These are phyloP conservation scores for Antheraea yamamai DNA, from an alignment of 2,888 invertebrate genomes.

Conservation along the genomic window DNA sequence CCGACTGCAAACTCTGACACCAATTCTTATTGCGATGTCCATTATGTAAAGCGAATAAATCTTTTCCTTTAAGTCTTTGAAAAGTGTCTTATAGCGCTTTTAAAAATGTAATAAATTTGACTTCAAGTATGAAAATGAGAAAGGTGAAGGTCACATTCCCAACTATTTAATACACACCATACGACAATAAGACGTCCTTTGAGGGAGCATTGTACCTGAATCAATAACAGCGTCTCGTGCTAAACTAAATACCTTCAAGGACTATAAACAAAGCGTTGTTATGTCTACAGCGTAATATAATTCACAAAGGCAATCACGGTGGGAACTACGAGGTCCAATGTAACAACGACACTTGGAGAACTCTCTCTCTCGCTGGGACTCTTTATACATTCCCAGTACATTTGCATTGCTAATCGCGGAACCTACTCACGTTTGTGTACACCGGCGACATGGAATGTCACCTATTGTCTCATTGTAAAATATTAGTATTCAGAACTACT, in stretches of 20 bases:
- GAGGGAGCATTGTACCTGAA: neutral
- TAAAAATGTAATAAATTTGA: neutral
- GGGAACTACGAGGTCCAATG: slow-evolving; percentile 4
- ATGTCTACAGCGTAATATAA: neutral
- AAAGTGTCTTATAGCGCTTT: neutral
- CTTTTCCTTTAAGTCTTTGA: neutral
- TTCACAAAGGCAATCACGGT: slow-evolving; percentile 14
- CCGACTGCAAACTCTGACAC: neutral
- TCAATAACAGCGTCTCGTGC: neutral
- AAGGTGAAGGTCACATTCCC: neutral
- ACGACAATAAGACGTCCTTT: neutral
- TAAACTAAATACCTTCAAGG: neutral
- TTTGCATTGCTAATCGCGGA: slow-evolving; percentile 19
- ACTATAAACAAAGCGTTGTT: neutral
- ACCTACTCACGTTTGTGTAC: slow-evolving; percentile 5
- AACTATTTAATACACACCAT: neutral
- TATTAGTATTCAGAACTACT: neutral
- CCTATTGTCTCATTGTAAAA: neutral
- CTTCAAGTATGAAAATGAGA: neutral
- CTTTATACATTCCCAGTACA: neutral
- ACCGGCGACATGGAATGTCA: neutral
- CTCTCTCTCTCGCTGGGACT: slow-evolving; percentile 8
- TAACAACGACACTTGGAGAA: slow-evolving; percentile 11
- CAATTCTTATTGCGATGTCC: neutral
- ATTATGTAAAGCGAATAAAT: neutral